Evolutionary conservation across 2,888 invertebrate species (phyloP), one percentile per base, ranked within the genome.

Genomic region (Aspidiotus rigidus): DNA sequence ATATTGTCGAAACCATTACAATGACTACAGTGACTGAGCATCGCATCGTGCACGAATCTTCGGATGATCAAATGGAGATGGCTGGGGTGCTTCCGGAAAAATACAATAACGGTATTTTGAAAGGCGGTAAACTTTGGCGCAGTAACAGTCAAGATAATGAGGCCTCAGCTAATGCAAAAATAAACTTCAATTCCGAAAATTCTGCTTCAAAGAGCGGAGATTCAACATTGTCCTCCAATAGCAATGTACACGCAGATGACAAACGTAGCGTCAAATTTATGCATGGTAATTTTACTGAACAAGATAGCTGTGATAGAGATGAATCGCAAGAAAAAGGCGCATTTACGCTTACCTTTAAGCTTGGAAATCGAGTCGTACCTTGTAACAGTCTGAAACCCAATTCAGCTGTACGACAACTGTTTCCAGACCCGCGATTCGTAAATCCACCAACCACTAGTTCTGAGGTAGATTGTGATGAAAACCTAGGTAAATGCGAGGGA

Each of bases 391-490:
- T 71, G 8, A 73, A 73, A 13, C 72, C 72, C 7, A 90, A 90
- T 77, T 91, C 91, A 0, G 92, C 92, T 5, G 89, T 91, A 8
- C 83, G 90, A 69, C 91, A 92, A 76, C 79, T 92, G 64, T 92
- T 92, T 77, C 90, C 90, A 28, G 85, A 84, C 74, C 82, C 83
- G 9, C 78, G 84, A 66, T 79, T 80, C 72, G 78, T 80, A 55
- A 82, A 84, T 42, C 83, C 85, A 2, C 88, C 88, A 10, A 86
- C 86, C 28, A 72, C 72, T 10, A 55, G 17, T n/a, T 41, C 40
- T 16, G 62, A 62, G 42, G 57, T 41, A 17, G 17, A 61, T 40
- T 74, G 75, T 69, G 75, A 76, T 40, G 74, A 76, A 39, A 73
- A 73, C 79, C 79, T 71, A 28, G 76, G 77, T 11, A 77, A 78